phyloP scores from a whole-genome alignment of 2,888 invertebrate genomes.

The Hermaeophaga mercurialis region DNA sequence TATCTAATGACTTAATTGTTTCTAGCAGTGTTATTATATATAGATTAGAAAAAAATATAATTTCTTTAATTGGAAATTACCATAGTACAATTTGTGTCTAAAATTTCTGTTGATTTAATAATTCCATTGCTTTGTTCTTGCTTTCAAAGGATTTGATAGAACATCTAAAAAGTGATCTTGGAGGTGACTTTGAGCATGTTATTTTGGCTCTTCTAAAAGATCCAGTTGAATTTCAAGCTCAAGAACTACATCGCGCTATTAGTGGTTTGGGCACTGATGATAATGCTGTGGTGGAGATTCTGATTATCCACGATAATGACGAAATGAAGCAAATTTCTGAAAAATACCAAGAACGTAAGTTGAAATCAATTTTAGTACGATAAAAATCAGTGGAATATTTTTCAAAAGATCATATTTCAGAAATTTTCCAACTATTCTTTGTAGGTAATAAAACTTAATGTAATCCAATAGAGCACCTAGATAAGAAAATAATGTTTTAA shows the following conservation, averaged over 20 bases:
- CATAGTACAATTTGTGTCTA: too few species aligned
- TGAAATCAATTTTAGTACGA: neutral
- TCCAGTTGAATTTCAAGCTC: conserved; percentile 80
- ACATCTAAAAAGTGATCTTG: conserved; percentile 85
- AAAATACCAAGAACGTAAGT: conserved; percentile 62
- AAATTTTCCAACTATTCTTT: too few species aligned
- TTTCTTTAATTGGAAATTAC: too few species aligned
- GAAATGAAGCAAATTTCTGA: conserved; percentile 79
- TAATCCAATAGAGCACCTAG: too few species aligned
- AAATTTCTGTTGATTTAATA: too few species aligned
- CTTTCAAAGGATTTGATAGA: conserved; percentile 71
- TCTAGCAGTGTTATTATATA: neutral
- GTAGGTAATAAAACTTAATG: too few species aligned
- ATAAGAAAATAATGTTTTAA: too few species aligned
- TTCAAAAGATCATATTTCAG: too few species aligned
- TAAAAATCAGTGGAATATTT: too few species aligned
- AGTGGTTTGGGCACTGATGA: conserved; percentile 77
- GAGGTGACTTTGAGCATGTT: conserved; percentile 85
- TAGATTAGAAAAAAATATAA: conserved; percentile 14
- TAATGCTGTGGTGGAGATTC: conserved; percentile 73
- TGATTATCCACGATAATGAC: conserved; percentile 82
- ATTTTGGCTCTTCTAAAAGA: conserved; percentile 83
- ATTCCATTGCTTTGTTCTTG: conserved; percentile 4
- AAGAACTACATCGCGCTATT: conserved; percentile 75
- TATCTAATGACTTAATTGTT: neutral